Conservation (phyloP, 2,797 vertebrate genomes). For the Lophius americanus region DNA sequence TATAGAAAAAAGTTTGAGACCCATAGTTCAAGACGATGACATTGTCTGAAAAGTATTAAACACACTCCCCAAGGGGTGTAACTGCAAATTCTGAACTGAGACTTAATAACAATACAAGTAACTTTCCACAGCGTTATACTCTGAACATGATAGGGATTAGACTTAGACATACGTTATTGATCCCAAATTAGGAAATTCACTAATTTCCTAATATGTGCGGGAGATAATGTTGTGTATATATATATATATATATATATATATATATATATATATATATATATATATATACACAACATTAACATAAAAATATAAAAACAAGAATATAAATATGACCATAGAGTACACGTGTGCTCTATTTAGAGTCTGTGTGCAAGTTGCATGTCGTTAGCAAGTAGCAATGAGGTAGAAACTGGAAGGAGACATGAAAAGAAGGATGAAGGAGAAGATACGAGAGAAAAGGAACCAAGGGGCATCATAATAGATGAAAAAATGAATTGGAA, state of each 20-base stretch:
- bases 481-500: neutral
- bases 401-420: neutral
- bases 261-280: too few species aligned
- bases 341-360: too few species aligned
- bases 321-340: too few species aligned
- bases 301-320: too few species aligned
- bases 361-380: too few species aligned
- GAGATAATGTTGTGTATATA: too few species aligned
- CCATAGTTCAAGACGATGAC: neutral
- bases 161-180: too few species aligned
- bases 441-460: slow-evolving; percentile 5
- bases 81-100: neutral
- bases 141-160: slow-evolving; percentile 13
- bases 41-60: neutral
- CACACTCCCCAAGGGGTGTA: neutral
- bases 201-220: too few species aligned
- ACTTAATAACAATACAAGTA: neutral
- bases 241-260: too few species aligned
- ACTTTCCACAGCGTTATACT: neutral
- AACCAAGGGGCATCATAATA: slow-evolving; percentile 6
- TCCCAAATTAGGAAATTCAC: too few species aligned
- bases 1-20: too few species aligned
- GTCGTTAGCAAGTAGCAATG: neutral
- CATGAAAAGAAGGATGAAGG: neutral
- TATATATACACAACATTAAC: too few species aligned